Base-by-base conservation (phyloP, 2,888 invertebrate species). In the Oligia strigilis region DNA sequence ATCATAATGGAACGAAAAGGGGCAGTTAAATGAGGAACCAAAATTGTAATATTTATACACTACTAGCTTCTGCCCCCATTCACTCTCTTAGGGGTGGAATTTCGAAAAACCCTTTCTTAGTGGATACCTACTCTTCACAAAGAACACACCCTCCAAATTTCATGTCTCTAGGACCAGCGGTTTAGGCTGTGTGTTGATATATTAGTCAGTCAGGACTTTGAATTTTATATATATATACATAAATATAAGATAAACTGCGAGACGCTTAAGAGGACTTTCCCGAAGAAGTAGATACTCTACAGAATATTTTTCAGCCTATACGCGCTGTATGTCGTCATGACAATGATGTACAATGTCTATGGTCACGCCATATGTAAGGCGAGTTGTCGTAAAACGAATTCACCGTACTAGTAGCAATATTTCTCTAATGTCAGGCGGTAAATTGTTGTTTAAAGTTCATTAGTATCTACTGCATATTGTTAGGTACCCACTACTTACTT, bases 401-500 rank as follows among this genome's bases (percentile, higher is more conserved):
- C 69, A 64, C 55, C 40, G 46, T 62, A 4, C 19, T 23, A 82
- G 62, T 77, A 83, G 67, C 62, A 49, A 40, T 77, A 70, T 70
- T 70, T 70, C 62, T 77, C 29, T 19, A n/a, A 55, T 40, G 46
- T 49, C 55, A n/a, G 46, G 17, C 60, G 66, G 66, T 69, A 82
- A 82, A 67, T 77, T 69, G 62, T 64, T 64, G 67, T 72, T 72
- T 52, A n/a, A 84, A 70, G 55, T 80, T 80, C 67, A 75, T 67
- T 49, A 72, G 40, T 73, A 70, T 84, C 64, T 84, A 70, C 69
- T 79, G 17, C 64, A 60, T 65, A 65, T 40, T 72, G 58, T 60
- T 58, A 69, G n/a, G 43, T 49, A 80, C 66, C 5, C 52, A 43
- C 43, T 76, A 77, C 52, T 46, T 55, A 77, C 58, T 52, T 52